Conservation (phyloP, 1,140 invertebrate genomes). For the Apolygus lucorum region DNA sequence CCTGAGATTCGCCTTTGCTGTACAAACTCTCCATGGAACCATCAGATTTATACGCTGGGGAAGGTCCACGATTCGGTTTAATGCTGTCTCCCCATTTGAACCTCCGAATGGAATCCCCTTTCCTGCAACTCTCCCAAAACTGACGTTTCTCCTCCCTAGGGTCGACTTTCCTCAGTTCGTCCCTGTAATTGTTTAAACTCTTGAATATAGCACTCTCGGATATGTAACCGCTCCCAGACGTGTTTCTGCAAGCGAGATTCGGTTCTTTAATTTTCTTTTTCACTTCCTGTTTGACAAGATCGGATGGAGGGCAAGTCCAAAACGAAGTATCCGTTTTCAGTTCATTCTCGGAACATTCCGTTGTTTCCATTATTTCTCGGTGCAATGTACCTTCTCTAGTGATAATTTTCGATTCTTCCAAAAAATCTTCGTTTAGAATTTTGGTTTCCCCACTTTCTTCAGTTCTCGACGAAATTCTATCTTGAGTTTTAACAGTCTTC, state of each 20-base stretch:
- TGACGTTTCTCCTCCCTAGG: slow-evolving; percentile 20
- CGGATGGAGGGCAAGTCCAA: background rate
- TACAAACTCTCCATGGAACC: slow-evolving; percentile 3
- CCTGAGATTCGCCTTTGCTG: background rate
- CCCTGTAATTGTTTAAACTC: slow-evolving; percentile 9
- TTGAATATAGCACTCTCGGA: slow-evolving; percentile 11
- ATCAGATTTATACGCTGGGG: background rate
- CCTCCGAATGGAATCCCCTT: background rate
- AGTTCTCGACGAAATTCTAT: background rate
- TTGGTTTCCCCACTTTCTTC: background rate
- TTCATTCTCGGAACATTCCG: background rate
- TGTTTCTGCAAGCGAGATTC: background rate
- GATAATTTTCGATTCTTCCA: slow-evolving; percentile 1
- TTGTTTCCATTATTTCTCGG: background rate
- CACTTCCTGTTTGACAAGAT: background rate
- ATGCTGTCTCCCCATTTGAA: slow-evolving; percentile 22
- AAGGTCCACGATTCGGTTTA: background rate
- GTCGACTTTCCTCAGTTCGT: slow-evolving; percentile 6
- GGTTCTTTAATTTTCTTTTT: background rate
- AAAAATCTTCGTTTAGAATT: slow-evolving; percentile 1
- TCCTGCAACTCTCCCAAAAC: slow-evolving; percentile 20
- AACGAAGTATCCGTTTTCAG: background rate
- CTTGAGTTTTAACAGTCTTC: background rate
- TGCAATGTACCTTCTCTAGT: background rate
- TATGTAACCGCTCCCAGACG: background rate